Evolutionary conservation across 2,797 vertebrate genomes (phyloP).

Genomic region (Leucoraja ocellata): DNA sequence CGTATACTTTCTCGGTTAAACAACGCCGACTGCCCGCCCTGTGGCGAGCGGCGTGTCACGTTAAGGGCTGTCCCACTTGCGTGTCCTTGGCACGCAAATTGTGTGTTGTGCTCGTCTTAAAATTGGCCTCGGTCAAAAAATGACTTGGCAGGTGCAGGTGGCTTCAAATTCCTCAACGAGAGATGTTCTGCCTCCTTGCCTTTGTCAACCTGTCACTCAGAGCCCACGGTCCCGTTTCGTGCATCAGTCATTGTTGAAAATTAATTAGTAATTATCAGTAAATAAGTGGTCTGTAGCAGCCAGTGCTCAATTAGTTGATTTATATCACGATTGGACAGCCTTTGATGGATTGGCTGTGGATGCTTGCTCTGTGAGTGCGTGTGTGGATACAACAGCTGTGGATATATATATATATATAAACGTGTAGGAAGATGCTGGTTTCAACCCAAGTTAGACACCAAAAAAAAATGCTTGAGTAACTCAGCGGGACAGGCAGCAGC

Average conservation of each 20-base stretch:
- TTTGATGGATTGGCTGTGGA: background rate
- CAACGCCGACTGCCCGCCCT: conserved; percentile 29
- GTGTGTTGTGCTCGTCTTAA: conserved; percentile 13
- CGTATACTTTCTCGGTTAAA: background rate
- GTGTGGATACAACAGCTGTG: background rate
- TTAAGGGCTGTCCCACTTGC: too few relatives aligned
- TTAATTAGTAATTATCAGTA: background rate
- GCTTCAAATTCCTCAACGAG: conserved; percentile 34
- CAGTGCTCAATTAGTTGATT: conserved; percentile 24
- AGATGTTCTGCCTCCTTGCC: conserved; percentile 34
- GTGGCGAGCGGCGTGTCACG: background rate
- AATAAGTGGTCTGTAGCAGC: background rate
- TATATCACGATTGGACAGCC: background rate
- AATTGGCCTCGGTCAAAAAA: conserved; percentile 42
- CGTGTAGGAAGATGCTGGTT: background rate
- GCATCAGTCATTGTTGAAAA: background rate
- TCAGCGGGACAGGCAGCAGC: too few relatives aligned
- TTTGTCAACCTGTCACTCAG: background rate
- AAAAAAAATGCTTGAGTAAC: too few relatives aligned
- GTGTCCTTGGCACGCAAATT: background rate
- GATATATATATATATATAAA: background rate
- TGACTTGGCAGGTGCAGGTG: conserved; percentile 21
- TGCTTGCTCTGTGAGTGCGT: background rate
- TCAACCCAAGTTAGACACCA: too few relatives aligned
- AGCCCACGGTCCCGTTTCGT: background rate